Conservation (phyloP, 2,797 vertebrate species). For the Acropternis orthonyx region DNA sequence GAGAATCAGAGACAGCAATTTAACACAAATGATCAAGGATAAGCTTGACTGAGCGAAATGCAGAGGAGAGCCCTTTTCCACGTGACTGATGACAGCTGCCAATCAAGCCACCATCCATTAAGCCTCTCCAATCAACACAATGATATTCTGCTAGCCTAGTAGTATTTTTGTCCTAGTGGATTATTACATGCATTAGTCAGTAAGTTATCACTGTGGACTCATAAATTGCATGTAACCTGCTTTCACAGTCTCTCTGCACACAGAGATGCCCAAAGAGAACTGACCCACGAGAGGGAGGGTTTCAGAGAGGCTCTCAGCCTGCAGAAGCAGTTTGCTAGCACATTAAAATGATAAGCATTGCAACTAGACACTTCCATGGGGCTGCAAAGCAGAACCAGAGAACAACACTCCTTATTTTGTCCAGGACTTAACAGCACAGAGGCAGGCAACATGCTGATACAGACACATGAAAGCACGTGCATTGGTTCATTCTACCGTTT, state of each 20-base stretch:
- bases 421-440: not conserved
- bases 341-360: not conserved
- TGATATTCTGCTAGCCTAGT: not conserved
- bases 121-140: not conserved
- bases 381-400: not conserved
- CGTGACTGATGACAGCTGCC: not conserved
- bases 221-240: not conserved
- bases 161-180: not conserved
- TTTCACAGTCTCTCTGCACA: not conserved
- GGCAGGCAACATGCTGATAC: not conserved
- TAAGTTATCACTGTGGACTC: not conserved
- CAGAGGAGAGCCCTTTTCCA: not conserved
- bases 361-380: not conserved
- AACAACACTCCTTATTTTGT: not conserved
- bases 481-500: not conserved
- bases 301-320: not conserved
- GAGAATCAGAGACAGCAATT: not conserved
- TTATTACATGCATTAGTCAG: not conserved
- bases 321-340: not conserved
- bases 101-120: not conserved
- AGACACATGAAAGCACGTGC: not conserved
- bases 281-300: not conserved
- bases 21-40: not conserved
- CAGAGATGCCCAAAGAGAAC: not conserved
- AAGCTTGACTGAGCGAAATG: not conserved